phyloP scores from a whole-genome alignment of 2,797 vertebrate genomes.

The Schizopygopsis malacanthus region DNA sequence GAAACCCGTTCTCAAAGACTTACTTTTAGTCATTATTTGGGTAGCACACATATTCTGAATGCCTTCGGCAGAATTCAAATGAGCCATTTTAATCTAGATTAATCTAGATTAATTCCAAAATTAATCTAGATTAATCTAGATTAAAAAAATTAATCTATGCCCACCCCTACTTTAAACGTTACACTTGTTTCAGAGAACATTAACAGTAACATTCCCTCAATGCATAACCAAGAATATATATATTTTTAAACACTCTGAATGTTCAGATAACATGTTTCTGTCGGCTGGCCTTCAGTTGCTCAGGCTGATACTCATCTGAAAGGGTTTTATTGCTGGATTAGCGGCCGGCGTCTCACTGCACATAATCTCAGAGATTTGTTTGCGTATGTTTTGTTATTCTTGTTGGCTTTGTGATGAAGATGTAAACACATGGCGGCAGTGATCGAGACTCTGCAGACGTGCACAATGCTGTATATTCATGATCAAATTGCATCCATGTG shows the following conservation, averaged over 20 bases:
- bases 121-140: no score
- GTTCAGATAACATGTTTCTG: neutral
- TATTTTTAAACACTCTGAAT: no score
- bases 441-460: constrained; percentile 44
- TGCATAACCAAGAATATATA: neutral
- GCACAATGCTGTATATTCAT: constrained; percentile 84
- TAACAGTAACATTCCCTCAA: no score
- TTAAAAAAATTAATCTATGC: no score
- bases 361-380: constrained; percentile 20
- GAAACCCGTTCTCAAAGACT: no score
- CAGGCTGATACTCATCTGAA: neutral
- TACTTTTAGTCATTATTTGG: no score
- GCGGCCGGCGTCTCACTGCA: neutral
- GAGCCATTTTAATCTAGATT: no score
- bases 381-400: constrained; percentile 21
- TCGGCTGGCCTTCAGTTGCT: neutral
- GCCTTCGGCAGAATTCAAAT: no score
- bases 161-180: no score
- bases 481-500: constrained; percentile 86
- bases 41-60: no score
- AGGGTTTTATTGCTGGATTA: constrained; percentile 17
- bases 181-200: neutral
- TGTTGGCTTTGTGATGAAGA: constrained; percentile 29
- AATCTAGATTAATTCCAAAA: no score
- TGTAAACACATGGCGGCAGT: neutral